Evolutionary conservation across 2,797 vertebrate genomes (phyloP), one percentile per base, ranked within the genome.

Genomic region (Aphelocoma californica): DNA sequence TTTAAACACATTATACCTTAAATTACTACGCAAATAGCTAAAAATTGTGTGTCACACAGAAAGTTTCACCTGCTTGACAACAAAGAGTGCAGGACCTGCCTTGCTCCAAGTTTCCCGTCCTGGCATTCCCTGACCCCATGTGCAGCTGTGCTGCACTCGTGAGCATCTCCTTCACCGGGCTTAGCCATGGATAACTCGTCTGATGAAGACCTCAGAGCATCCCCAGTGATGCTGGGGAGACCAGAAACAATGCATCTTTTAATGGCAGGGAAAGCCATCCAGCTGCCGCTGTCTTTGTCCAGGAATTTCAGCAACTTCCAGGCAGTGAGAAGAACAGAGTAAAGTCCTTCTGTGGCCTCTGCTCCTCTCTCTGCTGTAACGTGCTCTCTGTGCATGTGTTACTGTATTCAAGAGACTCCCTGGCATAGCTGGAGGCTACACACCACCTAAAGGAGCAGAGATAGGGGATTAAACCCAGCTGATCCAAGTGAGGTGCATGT

Each of bases 241-340:
- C 5, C 32, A 75, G 50, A 25, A 93, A n/a, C 0, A 0, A 42
- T 1, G 5, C 2, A 0, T 1, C 25, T 40, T 24, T 18, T 14
- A 51, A 6, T 0, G 2, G 60, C 4, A 2, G 32, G 28, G 57
- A 83, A 74, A 78, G 24, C 29, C 13, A 8, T 19, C 36, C 48
- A 42, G 40, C 36, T 51, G 18, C 58, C 66, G 51, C 20, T 5
- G 1, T 3, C 36, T 51, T 36, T 23, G 24, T 18, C n/a, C 24
- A 50, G 24, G 40, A 28, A 54, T 82, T 66, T 24, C 40, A 62
- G n/a, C 64, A 40, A n/a, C 40, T 54, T 34, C 12, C 20, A 0
- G 5, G 40, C 38, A 82, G 51, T 14, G 5, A 65, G 14, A 28
- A 77, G 21, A 57, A 40, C 8, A 67, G 18, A 60, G 44, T 4